phyloP scores from a whole-genome alignment of 2,888 invertebrate species.

The Drosophila basisetae region DNA sequence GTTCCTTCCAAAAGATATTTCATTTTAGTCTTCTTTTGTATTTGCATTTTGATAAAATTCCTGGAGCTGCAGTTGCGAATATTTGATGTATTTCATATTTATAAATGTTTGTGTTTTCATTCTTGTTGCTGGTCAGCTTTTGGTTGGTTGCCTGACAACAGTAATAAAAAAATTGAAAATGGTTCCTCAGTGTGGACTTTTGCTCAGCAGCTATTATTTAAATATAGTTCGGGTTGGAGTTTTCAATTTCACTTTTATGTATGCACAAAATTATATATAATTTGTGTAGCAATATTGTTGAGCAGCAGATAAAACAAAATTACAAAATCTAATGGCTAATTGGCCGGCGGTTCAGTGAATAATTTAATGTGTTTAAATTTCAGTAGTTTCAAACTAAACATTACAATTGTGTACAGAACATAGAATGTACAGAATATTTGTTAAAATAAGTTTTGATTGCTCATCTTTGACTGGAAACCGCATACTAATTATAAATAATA shows the following conservation, averaged over 20 bases:
- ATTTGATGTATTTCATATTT: constrained; percentile 28
- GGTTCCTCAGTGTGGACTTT: not conserved
- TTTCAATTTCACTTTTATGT: constrained; percentile 16
- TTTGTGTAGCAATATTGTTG: constrained; percentile 14
- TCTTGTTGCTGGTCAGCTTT: constrained; percentile 28
- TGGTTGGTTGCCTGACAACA: constrained; percentile 27
- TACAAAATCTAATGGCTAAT: constrained; percentile 26
- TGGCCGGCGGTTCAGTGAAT: constrained; percentile 47
- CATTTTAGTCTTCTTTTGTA: not conserved
- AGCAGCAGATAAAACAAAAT: constrained; percentile 2
- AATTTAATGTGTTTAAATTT: constrained; percentile 26
- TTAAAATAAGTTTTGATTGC: not conserved
- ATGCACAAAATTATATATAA: constrained; percentile 16
- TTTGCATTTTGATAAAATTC: not conserved
- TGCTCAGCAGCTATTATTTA: constrained; percentile 11
- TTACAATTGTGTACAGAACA: not conserved
- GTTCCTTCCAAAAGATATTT: not conserved
- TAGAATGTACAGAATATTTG: not conserved
- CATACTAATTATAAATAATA: not conserved
- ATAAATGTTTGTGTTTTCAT: constrained; percentile 30
- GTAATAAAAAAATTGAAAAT: not conserved
- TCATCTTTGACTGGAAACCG: not conserved
- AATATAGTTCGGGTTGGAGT: constrained; percentile 6
- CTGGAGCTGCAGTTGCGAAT: not conserved
- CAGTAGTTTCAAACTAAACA: not conserved